These are phyloP conservation scores for Sceloporus tristichus DNA, from an alignment of 2,113 vertebrate species.

Conservation along the genomic window DNA sequence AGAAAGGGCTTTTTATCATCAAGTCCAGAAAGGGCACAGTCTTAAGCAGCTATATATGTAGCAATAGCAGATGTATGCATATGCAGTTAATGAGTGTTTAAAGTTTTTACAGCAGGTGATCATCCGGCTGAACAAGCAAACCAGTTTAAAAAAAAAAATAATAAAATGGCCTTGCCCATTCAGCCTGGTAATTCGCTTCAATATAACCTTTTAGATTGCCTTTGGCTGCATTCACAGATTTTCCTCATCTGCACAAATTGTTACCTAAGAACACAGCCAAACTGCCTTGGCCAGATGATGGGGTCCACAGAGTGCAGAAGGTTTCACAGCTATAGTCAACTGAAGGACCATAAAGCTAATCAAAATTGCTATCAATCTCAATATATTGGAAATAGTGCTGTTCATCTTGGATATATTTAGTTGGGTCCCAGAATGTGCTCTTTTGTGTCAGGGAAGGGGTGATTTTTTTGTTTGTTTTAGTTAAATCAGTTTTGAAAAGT, in stretches of 20 bases:
- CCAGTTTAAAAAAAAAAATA: not conserved
- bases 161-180: not conserved
- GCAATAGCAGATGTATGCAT: too few species aligned
- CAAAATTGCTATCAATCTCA: not conserved
- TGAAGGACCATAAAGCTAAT: not conserved
- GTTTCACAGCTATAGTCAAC: not conserved
- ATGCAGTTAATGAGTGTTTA: not conserved
- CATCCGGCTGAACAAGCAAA: not conserved
- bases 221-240: not conserved
- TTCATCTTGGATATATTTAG: not conserved
- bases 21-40: not conserved
- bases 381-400: not conserved
- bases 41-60: not conserved
- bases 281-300: not conserved
- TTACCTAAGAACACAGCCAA: not conserved
- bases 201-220: not conserved
- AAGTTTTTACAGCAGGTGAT: constrained; percentile 12
- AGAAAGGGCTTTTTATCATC: not conserved
- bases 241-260: not conserved
- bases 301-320: not conserved
- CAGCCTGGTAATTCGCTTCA: constrained; percentile 24
- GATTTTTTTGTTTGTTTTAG: not conserved
- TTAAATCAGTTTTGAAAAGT: not conserved
- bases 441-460: not conserved
- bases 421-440: not conserved